Base-by-base conservation (phyloP, 2,113 vertebrate species). In the Otus sunia region DNA sequence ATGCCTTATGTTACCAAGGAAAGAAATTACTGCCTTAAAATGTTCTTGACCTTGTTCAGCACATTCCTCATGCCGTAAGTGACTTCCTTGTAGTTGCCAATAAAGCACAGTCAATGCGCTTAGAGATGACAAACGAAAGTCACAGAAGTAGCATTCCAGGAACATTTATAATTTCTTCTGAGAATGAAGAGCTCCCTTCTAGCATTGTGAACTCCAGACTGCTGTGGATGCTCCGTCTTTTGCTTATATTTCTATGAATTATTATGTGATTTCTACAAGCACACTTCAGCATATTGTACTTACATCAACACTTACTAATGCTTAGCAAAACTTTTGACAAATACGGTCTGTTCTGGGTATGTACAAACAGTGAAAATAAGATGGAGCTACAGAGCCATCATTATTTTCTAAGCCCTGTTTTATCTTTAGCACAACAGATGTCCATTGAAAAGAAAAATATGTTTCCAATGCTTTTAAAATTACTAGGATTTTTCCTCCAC, bases 401-500 rank as follows among this genome's bases (percentile, higher is more conserved):
- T 60, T 94, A 79, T 91, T 95, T 87, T 89, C 83, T 55, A 68
- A 53, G 86, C 66, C 30, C 49, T 50, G 39, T n/a, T 87, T 94
- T 87, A 77, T 62, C 87, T 82, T 95, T 29, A 88, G 93, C 86
- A 91, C 71, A 85, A 62, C 93, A 95, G 91, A 92, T 95, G 91
- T 92, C 66, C 77, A 82, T 21, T 94, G 95, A 90, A 77, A 92
- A 88, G 89, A 76, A 95, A 95, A 96, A 91, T 88, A 50, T 82
- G 77, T 79, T 97, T 89, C 91, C 63, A 43, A 39, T 21, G 89
- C 41, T 89, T 77, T 90, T 73, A 79, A 59, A 86, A 91, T 79
- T 63, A 41, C 30, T 37, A 43, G 53, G 50, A 79, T 83, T 90
- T 93, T 91, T 50, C 62, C 16, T 82, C 41, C 58, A 58, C 45